phyloP scores from a whole-genome alignment of 2,113 vertebrate species.

The Cebidichthys violaceus region DNA sequence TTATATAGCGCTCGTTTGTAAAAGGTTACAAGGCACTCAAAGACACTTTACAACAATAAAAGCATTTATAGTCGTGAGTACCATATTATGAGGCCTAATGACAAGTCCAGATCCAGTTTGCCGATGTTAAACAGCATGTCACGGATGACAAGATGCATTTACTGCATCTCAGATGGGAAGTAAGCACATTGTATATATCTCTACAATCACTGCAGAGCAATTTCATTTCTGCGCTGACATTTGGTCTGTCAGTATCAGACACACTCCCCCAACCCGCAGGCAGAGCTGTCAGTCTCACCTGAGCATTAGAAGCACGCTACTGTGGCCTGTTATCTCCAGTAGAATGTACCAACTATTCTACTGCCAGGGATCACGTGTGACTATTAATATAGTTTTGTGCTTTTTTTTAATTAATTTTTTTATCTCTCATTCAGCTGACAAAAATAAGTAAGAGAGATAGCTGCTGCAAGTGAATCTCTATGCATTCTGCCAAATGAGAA shows the following conservation, averaged over 20 bases:
- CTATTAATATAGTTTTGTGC: conserved; percentile 64
- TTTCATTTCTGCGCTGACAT: conserved; percentile 43
- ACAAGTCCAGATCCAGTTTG: conserved; percentile 10
- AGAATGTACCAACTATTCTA: conserved; percentile 47
- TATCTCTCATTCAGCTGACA: conserved; percentile 63
- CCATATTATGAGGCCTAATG: conserved; percentile 7
- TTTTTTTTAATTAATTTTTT: conserved; percentile 46
- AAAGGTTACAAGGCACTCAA: too few species aligned
- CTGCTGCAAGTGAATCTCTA: neutral
- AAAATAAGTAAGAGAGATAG: neutral
- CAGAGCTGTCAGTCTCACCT: conserved; percentile 64
- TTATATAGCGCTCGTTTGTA: too few species aligned
- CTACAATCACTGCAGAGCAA: conserved; percentile 29
- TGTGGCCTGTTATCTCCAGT: conserved; percentile 25
- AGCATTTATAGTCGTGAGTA: conserved; percentile 3
- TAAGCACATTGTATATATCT: conserved; percentile 32
- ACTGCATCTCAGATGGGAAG: conserved; percentile 42
- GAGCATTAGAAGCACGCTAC: conserved; percentile 19
- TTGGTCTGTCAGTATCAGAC: conserved; percentile 47
- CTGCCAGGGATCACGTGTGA: conserved; percentile 46
- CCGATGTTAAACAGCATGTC: conserved; percentile 46
- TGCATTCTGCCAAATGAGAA: conserved; percentile 17
- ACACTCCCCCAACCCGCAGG: conserved; percentile 7
- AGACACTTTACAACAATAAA: too few species aligned
- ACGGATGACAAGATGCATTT: conserved; percentile 49